Conservation (phyloP, 2,113 vertebrate genomes). For the Vombatus ursinus region DNA sequence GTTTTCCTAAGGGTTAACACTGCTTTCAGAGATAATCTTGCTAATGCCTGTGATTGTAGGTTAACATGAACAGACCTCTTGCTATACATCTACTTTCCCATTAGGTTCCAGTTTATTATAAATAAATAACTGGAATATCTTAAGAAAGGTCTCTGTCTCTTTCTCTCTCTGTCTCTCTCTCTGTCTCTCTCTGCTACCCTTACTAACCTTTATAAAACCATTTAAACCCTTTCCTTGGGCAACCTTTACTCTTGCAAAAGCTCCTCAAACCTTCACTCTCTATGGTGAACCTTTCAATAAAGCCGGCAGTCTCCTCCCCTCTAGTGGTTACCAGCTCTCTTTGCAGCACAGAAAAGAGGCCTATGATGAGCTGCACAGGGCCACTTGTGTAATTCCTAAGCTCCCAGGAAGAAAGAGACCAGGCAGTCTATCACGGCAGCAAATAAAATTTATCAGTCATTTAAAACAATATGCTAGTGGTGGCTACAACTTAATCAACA, state of each 20-base stretch:
- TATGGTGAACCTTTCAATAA: conserved; percentile 78
- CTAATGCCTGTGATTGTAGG: conserved; percentile 59
- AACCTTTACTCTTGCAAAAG: conserved; percentile 76
- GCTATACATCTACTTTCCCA: conserved; percentile 31
- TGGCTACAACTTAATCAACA: conserved; percentile 86
- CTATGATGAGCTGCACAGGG: conserved; percentile 77
- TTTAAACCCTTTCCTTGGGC: conserved; percentile 80
- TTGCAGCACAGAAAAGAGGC: conserved; percentile 80
- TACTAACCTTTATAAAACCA: conserved; percentile 82
- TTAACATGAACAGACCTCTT: conserved; percentile 54
- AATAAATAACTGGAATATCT: conserved; percentile 66
- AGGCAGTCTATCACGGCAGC: conserved; percentile 72
- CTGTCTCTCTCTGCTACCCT: conserved; percentile 40
- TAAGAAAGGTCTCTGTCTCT: conserved; percentile 37
- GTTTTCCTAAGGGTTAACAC: conserved; percentile 69
- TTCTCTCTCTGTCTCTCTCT: too few species aligned
- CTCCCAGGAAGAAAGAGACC: conserved; percentile 56
- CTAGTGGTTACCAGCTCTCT: conserved; percentile 86
- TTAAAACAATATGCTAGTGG: conserved; percentile 84
- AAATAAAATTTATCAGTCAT: conserved; percentile 85
- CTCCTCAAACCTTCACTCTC: conserved; percentile 79
- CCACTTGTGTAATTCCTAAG: conserved; percentile 74
- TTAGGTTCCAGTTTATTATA: conserved; percentile 67
- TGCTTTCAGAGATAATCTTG: conserved; percentile 66
- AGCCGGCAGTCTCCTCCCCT: conserved; percentile 88